These are phyloP conservation scores for Camponotus pennsylvanicus DNA, from an alignment of 1,140 invertebrate species.

Conservation along the genomic window DNA sequence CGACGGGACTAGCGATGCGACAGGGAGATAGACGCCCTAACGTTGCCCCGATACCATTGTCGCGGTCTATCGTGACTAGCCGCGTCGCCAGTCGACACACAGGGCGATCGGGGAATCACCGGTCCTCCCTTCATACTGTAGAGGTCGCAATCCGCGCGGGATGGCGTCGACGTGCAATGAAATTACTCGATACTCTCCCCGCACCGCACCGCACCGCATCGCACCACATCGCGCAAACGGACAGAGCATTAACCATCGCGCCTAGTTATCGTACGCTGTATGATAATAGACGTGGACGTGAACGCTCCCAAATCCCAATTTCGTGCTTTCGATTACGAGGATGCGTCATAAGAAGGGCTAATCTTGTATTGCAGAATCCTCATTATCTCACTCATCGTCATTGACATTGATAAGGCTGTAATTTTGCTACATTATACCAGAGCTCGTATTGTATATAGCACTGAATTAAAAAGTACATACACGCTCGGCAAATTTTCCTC, in stretches of 20 bases:
- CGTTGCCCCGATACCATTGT: constrained; percentile 53
- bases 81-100: constrained; percentile 47
- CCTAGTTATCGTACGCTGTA: constrained; percentile 10
- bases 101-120: constrained; percentile 31
- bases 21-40: constrained; percentile 41
- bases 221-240: constrained; percentile 34
- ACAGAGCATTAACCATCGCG: constrained; percentile 33
- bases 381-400: neutral
- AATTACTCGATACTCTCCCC: constrained; percentile 49
- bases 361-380: neutral
- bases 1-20: constrained; percentile 37
- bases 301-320: constrained; percentile 28
- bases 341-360: neutral
- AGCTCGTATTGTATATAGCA: neutral
- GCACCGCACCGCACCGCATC: neutral
- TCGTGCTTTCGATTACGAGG: neutral
- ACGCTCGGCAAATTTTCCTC: neutral
- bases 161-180: constrained; percentile 49
- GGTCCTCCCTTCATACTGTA: neutral
- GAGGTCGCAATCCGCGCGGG: constrained; percentile 16
- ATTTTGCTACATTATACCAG: neutral
- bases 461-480: neutral
- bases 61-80: constrained; percentile 54
- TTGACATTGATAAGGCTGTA: neutral
- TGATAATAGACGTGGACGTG: constrained; percentile 17